Base-by-base conservation (phyloP, 2,888 invertebrate species). In the Cheilosia pagana region DNA sequence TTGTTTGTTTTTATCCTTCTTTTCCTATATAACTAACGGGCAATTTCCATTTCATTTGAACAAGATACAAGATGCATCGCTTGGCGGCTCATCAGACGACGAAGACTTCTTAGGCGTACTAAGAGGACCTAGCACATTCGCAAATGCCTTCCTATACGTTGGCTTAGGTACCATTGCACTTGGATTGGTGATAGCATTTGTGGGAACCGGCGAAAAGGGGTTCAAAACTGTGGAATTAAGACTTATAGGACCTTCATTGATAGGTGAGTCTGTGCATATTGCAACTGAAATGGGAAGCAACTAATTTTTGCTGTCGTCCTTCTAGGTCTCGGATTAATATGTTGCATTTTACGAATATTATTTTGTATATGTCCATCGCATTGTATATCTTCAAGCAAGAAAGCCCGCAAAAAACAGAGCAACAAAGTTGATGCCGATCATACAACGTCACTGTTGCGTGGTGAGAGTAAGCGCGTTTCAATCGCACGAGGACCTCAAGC, bases 181-280 rank as follows among this genome's bases (percentile, higher is more conserved):
- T 88, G 97, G 97, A 74, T 94, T 96, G 89, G 96, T 97, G 88
- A 96, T 97, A 89, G 96, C 96, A 91, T 97, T 97, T 93, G 97
- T 97, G 87, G 97, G 97, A 88, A 96, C 97, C 87, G 97, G 97
- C 89, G 97, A 97, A 93, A 96, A 97, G 93, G 95, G 95, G 92
- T 97, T 95, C 94, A 96, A 95, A 92, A 97, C 97, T 87, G 94
- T 96, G 87, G 97, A 96, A 90, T 93, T 97, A 88, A 94, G 96
- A 88, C 94, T 97, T 89, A 96, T 97, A 92, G 97, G 97, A 86
- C 97, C 97, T 86, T 95, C 96, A 86, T 94, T 96, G 89, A 94
- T 96, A 91, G 92, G 94, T 90, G 88, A 88, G 12, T 5, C 10
- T 14, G 21, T 48, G 12, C 48, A 14, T 21, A 12, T 4, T 48